Evolutionary conservation across 2,888 invertebrate genomes (phyloP), one percentile per base, ranked within the genome.

Genomic region (Epinotia demarniana): DNA sequence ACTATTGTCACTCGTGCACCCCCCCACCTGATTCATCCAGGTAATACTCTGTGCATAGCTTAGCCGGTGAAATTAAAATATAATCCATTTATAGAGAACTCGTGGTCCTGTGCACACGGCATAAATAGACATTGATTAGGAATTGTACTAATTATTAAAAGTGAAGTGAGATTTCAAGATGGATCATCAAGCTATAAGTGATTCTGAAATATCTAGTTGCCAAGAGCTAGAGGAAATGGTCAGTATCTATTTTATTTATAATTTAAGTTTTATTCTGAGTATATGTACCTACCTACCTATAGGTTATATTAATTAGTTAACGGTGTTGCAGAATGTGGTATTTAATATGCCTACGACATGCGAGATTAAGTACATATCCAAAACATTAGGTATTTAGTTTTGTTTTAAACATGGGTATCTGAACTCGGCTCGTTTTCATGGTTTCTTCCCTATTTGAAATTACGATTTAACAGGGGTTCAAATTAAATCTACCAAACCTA

Each of bases 201-300:
- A 69, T 43, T 60, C 61, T n/a, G 57, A 71, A 33, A 62, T 61
- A 8, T 70, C 71, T 13, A 75, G 75, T 63, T 68, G 72, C 55
- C 67, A 67, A 60, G 75, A 75, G 53, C n/a, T 66, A 13, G 75
- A 75, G 13, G 75, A 75, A 60, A 60, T 43, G 58, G 75, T 75
- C 53, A 75, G 75, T 64, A 33, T 27, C 11, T 49, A 49, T 9
- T 33, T 53, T n/a, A n/a, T n/a, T 16, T 60, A n/a, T 39, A 39
- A 39, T 39, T 61, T 9, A 23, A 13, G 0, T 18, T 16, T 13
- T 13, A 46, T 43, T 13, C 8, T 63, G 13, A 19, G 6, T 13
- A 13, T 12, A 27, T 27, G 23, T 27, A 3, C 23, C 23, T 27
- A 27, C 23, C 2, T 23, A 23, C 23, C 23, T 27, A 27, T 2